Evolutionary conservation across 2,888 invertebrate species (phyloP), one percentile per base, ranked within the genome.

Genomic region (Coecobrya sp.): DNA sequence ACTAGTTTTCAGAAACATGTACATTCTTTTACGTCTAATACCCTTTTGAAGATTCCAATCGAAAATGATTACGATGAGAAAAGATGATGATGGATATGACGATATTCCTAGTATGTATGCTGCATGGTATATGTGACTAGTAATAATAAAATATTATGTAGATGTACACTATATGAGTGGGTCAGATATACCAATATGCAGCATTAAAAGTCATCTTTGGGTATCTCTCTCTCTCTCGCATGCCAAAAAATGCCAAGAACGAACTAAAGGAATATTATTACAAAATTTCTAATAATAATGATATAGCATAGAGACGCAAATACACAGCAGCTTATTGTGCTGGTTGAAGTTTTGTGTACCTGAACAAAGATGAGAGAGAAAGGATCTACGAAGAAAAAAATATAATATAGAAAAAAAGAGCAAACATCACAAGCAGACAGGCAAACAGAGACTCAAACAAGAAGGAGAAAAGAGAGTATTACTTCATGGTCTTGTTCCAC

Each of bases 361-460:
- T 82, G 82, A 59, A n/a, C 19, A 82, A 62, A 82, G 62, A 82
- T 79, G 79, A 55, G 36, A 55, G 36, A 25, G 27, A 55, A 52
- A 62, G 1, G n/a, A 81, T 55, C n/a, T 0, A 45, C 19, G 52
- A 13, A 25, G 52, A 79, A 52, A 68, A 27, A 1, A 13, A 27
- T 1, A 68, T 36, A 65, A 59, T 10, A 59, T 36, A 42, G 27
- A 19, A 36, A 65, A 49, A 82, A 82, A 82, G 59, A 82, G 82
- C 82, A 82, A 82, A 82, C 82, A 82, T 82, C 82, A 82, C 82
- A 82, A 82, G 82, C 59, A 82, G 55, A 16, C 19, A 82, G 82
- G 19, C 76, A 76, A n/a, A 30, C 36, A 36, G 81, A 45, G 27
- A 1, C 27, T 27, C 68, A 73, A 76, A 36, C 19, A 76, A 55